These are phyloP conservation scores for Myotis myotis DNA, from an alignment of 2,797 vertebrate species.

Conservation along the genomic window DNA sequence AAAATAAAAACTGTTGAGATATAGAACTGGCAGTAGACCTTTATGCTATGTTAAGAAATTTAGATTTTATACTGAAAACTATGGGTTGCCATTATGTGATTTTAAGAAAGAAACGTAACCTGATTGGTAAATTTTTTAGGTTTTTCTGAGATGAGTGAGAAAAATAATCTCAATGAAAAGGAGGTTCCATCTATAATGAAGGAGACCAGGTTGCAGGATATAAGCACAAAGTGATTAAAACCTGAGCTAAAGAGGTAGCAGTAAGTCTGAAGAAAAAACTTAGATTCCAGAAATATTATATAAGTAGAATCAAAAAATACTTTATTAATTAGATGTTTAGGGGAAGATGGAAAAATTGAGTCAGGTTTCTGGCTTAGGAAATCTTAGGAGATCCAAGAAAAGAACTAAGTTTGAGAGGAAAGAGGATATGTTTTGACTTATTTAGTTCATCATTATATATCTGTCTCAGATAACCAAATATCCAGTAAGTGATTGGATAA, in stretches of 20 bases:
- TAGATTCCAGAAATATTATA: not conserved
- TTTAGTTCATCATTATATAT: not conserved
- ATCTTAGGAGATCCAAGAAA: not conserved
- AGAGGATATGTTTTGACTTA: not conserved
- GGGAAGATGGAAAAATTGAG: not conserved
- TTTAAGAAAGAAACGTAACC: not conserved
- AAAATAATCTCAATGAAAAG: not conserved
- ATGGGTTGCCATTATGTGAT: not conserved
- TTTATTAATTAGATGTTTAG: not conserved
- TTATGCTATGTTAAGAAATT: constrained; percentile 10
- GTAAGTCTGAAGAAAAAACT: not conserved
- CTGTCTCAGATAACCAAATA: not conserved
- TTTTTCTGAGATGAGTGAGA: not conserved
- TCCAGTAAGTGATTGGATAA: not conserved
- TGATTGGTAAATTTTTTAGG: not conserved
- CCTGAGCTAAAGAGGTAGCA: not conserved
- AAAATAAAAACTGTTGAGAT: not conserved
- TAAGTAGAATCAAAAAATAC: not conserved
- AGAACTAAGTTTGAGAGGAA: not conserved
- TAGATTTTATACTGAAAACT: not conserved
- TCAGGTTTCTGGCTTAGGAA: not conserved
- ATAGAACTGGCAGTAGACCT: not conserved
- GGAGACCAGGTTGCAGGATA: not conserved
- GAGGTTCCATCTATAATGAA: not conserved
- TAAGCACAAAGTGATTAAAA: not conserved